Base-by-base conservation (phyloP, 2,888 invertebrate species). In the Euspilapteryx auroguttella region DNA sequence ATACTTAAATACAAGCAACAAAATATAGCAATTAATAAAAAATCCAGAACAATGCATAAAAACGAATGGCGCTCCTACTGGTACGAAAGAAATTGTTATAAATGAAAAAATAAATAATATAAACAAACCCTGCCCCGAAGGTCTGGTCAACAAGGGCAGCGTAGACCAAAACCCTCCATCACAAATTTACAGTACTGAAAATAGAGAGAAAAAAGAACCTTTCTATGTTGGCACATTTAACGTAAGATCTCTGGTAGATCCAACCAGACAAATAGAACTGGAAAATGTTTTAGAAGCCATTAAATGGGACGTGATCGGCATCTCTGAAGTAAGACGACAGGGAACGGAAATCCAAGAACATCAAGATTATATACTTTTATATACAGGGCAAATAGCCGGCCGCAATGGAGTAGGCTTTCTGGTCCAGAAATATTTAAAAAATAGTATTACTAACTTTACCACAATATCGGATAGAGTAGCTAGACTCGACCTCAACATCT, bases 141-240 rank as follows among this genome's bases (percentile, higher is more conserved):
- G 35, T 29, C 21, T 29, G 32, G 35, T 34, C 32, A 17, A 32
- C 34, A 27, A 12, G 32, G 30, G 32, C 25, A 21, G 11, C 24
- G 21, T 23, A 30, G 32, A 30, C 30, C 30, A 29, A 14, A 25
- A 31, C 31, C 34, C 27, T 31, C 31, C 31, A 34, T 21, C 24
- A 3, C 9, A 14, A 20, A 6, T 6, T 8, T n/a, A 9, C 5
- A 7, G 5, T 14, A n/a, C n/a, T n/a, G n/a, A n/a, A n/a, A n/a
- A n/a, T n/a, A n/a, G n/a, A 28, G 11, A 15, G 23, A 24, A 12
- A 4, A 9, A 24, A 3, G 6, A 3, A 3, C 4, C 5, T 5
- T 5, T 24, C 3, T 24, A 24, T 9, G 4, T 24, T 5, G 11
- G 24, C 4, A 24, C 24, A 3, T 24, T 12, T 8, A 33, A 33